Base-by-base conservation (phyloP, 1,140 invertebrate species). In the Globodera rostochiensis region DNA sequence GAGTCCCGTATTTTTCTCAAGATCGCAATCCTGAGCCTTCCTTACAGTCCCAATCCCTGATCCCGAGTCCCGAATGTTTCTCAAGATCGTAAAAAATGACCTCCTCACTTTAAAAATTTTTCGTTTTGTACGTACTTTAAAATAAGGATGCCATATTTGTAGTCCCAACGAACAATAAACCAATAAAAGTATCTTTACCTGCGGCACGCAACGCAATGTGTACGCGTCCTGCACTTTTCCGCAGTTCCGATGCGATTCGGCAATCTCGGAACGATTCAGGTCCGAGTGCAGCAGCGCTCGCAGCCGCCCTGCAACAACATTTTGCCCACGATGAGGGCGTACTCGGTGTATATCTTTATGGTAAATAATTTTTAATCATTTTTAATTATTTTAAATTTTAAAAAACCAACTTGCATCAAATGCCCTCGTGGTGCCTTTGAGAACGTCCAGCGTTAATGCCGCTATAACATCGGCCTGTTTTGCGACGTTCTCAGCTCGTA, bases 221-320 rank as follows among this genome's bases (percentile, higher is more conserved):
- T 94, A 94, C 1, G 94, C 93, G 90, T 94, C 94, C 89, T 94
- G 94, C 4, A 94, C 94, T 82, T 93, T 88, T 86, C 93, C 92
- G 87, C 94, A 94, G 85, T 93, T 93, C 64, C 93, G 89, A 89
- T 94, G 93, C 80, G 93, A 88, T 77, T 89, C 88, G 86, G 93
- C 93, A 84, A 94, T 93, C 90, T 94, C 92, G 49, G 93, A 94
- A 15, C 92, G 93, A 90, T 93, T 92, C 8, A 92, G 92, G 45
- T 93, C 92, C 0, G 93, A 94, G 88, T 94, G 93, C 0, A 94
- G 91, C 5, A 94, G 87, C 47, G 93, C 92, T 60, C 93, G 88
- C 13, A 94, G 88, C 80, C 93, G 85, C 79, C 91, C 90, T 0
- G 94, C 94, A 19, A 94, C 93, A 60, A 91, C 88, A 19, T 91